Evolutionary conservation across 2,113 vertebrate species (phyloP), one percentile per base, ranked within the genome.

Genomic region (Hystrix cristata): DNA sequence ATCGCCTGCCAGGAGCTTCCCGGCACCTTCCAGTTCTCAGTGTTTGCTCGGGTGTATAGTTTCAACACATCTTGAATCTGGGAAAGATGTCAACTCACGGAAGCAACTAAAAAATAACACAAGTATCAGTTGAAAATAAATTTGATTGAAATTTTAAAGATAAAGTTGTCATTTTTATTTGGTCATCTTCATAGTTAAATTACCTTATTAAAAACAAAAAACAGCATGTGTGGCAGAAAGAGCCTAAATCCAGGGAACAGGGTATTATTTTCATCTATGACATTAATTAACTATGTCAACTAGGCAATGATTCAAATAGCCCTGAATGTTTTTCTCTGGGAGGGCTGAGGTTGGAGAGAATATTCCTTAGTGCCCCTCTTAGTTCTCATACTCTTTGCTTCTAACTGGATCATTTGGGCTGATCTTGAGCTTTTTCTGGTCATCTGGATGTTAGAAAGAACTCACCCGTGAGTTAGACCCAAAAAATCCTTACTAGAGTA

Each of bases 371-470:
- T 14, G 25, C 72, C 9, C 15, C 38, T 93, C 90, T 92, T 60
- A 91, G 38, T 60, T 71, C 18, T 53, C 55, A 34, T 27, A 57
- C 27, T 76, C 14, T 27, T 19, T 62, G 23, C 62, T 85, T 96
- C 21, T 72, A 46, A 8, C 23, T 96, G 57, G 59, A 84, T 12
- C 38, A 57, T 5, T 62, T 6, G 31, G 48, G 38, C 57, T 80
- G 43, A 38, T 94, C 16, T 84, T 92, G 71, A 80, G 43, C 3
- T 78, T 89, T 95, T 87, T 51, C 4, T 87, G 38, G 64, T 94
- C 16, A 55, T 46, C 57, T 60, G 60, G 67, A 69, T 38, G 19
- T 79, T 74, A 83, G n/a, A 84, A 95, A 88, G 64, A 83, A 19
- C 84, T 90, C 51, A 90, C 5, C 74, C 51, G 60, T 94, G 46